These are phyloP conservation scores for Ectemnius cavifrons DNA, from an alignment of 2,888 invertebrate genomes.

Conservation along the genomic window DNA sequence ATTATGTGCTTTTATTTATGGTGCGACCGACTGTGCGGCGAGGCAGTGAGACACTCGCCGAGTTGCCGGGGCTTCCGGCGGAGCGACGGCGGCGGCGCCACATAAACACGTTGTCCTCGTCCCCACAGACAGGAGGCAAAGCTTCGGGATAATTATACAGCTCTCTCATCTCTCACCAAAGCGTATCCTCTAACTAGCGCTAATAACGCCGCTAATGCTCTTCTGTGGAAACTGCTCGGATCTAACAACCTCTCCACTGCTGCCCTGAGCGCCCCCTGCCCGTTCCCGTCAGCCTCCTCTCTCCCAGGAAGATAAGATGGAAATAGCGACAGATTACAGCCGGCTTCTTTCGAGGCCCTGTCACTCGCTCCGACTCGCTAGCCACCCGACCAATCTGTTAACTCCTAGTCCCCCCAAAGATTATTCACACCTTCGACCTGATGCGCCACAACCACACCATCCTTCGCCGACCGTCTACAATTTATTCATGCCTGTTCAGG, in stretches of 20 bases:
- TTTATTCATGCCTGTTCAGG: too few relatives aligned
- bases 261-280: slow-evolving; percentile 9
- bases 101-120: slow-evolving; percentile 62
- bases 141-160: slow-evolving; percentile 68
- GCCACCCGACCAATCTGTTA: neutral
- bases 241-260: slow-evolving; percentile 61
- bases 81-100: slow-evolving; percentile 60
- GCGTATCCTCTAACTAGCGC: slow-evolving; percentile 71
- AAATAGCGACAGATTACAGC: slow-evolving; percentile 47
- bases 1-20: too few relatives aligned
- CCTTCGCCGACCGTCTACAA: too few relatives aligned
- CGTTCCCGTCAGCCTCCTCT: slow-evolving; percentile 3
- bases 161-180: slow-evolving; percentile 68
- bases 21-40: too few relatives aligned
- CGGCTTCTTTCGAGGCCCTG: slow-evolving; percentile 19
- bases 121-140: slow-evolving; percentile 44
- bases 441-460: too few relatives aligned
- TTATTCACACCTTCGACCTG: too few relatives aligned
- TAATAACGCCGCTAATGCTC: slow-evolving; percentile 74
- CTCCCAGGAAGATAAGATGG: slow-evolving; percentile 51
- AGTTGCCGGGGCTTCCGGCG: slow-evolving; percentile 30
- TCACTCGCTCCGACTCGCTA: neutral
- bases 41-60: slow-evolving; percentile 27
- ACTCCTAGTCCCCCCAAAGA: neutral
- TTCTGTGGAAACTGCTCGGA: slow-evolving; percentile 69